These are phyloP conservation scores for Jaculus jaculus DNA, from an alignment of 2,113 vertebrate species.

Conservation along the genomic window DNA sequence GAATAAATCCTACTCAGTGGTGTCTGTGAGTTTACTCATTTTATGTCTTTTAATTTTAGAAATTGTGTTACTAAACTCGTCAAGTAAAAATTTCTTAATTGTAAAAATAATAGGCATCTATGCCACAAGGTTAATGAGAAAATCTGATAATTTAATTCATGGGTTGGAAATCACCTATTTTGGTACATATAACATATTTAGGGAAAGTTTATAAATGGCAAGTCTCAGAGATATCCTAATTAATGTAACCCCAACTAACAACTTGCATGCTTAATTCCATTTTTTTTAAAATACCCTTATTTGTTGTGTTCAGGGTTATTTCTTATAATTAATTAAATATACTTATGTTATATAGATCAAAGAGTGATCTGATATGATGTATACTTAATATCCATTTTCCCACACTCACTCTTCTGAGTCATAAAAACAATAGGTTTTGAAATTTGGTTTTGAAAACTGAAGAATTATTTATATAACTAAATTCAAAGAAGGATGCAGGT, in stretches of 20 bases:
- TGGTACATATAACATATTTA: background rate
- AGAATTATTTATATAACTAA: background rate
- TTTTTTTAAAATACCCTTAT: background rate
- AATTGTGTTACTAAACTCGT: background rate
- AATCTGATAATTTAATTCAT: background rate
- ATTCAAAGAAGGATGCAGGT: background rate
- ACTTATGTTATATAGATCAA: background rate
- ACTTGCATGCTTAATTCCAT: background rate
- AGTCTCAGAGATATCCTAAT: background rate
- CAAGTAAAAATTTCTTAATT: background rate
- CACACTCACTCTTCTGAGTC: background rate
- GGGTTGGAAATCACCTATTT: background rate
- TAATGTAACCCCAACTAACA: background rate
- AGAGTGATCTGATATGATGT: background rate
- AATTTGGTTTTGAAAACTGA: background rate
- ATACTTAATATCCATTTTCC: background rate
- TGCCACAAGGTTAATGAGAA: background rate
- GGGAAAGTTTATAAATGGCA: background rate
- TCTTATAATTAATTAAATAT: background rate
- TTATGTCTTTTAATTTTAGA: background rate
- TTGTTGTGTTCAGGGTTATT: background rate
- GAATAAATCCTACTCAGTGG: background rate
- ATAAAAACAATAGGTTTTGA: background rate
- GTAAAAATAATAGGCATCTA: background rate
- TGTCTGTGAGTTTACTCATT: background rate